Base-by-base conservation (phyloP, 1,140 invertebrate genomes). In the Neodiprion fabricii region DNA sequence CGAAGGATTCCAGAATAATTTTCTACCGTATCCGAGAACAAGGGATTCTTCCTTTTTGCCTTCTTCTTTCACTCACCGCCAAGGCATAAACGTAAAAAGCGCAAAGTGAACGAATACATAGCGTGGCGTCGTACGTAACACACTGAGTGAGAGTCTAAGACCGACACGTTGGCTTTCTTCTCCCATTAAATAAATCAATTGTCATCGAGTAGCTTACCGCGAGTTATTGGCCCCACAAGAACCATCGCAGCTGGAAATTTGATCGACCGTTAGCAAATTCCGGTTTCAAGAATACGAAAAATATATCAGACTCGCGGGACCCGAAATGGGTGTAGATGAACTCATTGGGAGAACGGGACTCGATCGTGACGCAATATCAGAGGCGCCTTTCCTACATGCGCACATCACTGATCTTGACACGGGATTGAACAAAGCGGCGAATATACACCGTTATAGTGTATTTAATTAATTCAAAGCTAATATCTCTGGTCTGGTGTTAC, bases 321-420 rank as follows among this genome's bases (percentile, higher is more conserved):
- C n/a, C 53, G 53, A 17, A 9, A 0, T 61, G n/a, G 53, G 8
- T 61, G 53, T 61, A 9, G 53, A 61, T 61, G 53, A 61, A 5
- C 53, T 61, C 53, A 61, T 17, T 61, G 53, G n/a, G 7, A 61
- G 53, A 61, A 61, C 53, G 53, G 53, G 53, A 61, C 53, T 61
- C n/a, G 53, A 61, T 17, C 53, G 11, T 61, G 53, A 61, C 53
- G 7, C n/a, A 61, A 61, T 40, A 40, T 5, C 53, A 17, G 53
- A 17, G 9, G 53, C 53, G 53, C 53, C 4, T 61, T 17, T 12
- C n/a, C n/a, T 61, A 9, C 53, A 17, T 61, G n/a, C 11, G 53
- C 28, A 40, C 28, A 40, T 5, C 5, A 40, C 53, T 9, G n/a
- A 61, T 9, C 53, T 61, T 61, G 53, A 61, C 53, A 61, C n/a